Conservation (phyloP, 64 coral and sea anemone species). For the Montipora foliosa region DNA sequence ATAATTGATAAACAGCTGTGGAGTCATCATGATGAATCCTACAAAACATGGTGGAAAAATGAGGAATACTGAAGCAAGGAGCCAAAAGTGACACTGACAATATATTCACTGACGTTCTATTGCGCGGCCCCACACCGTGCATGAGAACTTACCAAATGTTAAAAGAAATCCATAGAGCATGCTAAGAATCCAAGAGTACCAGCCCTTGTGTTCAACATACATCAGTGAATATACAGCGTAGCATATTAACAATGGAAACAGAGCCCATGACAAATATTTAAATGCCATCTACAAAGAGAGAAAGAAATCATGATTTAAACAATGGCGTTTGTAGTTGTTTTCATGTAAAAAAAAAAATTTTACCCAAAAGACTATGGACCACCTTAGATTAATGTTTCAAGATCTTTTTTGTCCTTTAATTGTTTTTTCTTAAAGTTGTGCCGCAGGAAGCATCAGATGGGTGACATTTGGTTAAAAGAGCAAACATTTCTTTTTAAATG, state of each 20-base stretch:
- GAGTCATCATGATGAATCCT: slow-evolving; percentile 99
- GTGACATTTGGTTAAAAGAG: no score
- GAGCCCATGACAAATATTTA: slow-evolving; percentile 94
- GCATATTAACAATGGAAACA: slow-evolving; percentile 87
- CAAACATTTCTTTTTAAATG: no score
- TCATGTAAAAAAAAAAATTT: no score
- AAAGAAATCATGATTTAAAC: neutral
- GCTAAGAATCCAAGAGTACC: slow-evolving; percentile 98
- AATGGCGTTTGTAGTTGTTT: no score
- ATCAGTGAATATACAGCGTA: slow-evolving; percentile 93
- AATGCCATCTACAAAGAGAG: slow-evolving; percentile 83
- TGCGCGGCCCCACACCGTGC: no score
- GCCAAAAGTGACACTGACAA: neutral
- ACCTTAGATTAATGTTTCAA: no score
- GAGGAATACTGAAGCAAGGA: neutral
- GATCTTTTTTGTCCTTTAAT: neutral
- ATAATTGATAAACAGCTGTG: slow-evolving; percentile 97
- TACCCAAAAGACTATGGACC: no score
- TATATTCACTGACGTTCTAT: no score
- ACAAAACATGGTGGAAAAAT: neutral
- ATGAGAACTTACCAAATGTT: slow-evolving; percentile 86
- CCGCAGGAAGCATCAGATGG: no score
- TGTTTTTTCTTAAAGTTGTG: neutral
- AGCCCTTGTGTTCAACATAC: slow-evolving; percentile 95
- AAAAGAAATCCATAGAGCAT: slow-evolving; percentile 98